Conservation (phyloP, 2,888 invertebrate genomes). For the Rotaria macrura region DNA sequence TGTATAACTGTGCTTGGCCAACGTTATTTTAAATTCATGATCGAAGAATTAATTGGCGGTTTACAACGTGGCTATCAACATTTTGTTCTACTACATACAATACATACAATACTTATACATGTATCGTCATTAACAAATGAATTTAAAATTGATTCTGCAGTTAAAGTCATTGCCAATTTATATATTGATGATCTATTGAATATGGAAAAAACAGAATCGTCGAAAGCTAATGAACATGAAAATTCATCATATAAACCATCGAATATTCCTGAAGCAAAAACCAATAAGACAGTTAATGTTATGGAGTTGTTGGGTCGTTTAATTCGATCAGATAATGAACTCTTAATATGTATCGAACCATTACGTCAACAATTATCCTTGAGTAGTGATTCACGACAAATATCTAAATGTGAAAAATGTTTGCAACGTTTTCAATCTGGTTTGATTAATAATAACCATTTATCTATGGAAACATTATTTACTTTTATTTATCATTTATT, state of each 20-base stretch:
- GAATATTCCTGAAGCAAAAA: not conserved
- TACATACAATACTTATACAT: slow-evolving; percentile 8
- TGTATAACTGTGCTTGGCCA: not conserved
- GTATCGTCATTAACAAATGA: not conserved
- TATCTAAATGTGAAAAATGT: slow-evolving; percentile 6
- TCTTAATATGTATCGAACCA: not conserved
- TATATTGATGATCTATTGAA: not conserved
- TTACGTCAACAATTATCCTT: not conserved
- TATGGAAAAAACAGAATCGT: not conserved
- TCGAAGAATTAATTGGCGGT: not conserved
- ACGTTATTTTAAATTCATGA: slow-evolving; percentile 10
- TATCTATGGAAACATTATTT: not conserved
- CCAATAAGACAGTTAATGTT: not conserved
- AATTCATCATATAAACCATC: not conserved
- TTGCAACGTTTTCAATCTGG: slow-evolving; percentile 7
- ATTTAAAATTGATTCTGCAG: not conserved
- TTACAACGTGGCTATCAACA: slow-evolving; percentile 9
- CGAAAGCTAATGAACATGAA: not conserved
- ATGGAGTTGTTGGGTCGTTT: not conserved
- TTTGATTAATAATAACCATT: not conserved
- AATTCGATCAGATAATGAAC: not conserved
- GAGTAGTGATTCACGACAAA: not conserved
- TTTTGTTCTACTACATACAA: not conserved
- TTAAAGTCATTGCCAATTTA: not conserved
- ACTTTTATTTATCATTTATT: not conserved